Percentiles rank a stretch among this genome's conserved stretches.
Conservation (phyloP, 2,113 vertebrate species). For the Motacilla tschutschensis region DNA sequence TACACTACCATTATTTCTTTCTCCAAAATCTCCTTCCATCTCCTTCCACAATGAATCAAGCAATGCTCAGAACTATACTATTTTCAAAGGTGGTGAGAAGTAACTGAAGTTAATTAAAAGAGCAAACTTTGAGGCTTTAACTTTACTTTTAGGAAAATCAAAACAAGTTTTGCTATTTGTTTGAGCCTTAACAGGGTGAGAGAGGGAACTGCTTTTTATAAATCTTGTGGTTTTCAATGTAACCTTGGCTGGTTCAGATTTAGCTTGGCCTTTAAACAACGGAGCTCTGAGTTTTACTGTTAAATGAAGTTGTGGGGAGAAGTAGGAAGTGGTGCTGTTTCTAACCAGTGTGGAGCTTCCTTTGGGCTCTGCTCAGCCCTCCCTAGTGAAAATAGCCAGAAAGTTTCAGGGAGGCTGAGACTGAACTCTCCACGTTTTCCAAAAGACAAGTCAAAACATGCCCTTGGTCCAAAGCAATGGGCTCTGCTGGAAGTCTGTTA, state of each 20-base stretch:
- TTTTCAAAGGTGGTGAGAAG: not conserved
- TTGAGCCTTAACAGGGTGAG: not conserved
- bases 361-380: not conserved
- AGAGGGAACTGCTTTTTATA: not conserved
- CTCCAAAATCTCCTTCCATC: not conserved
- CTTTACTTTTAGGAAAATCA: not conserved
- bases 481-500: not conserved
- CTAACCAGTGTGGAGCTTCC: not conserved
- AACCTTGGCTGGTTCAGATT: not conserved
- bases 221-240: not conserved
- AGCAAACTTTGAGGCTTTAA: not conserved
- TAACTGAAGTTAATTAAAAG: not conserved
- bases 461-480: not conserved
- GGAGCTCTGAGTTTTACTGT: not conserved
- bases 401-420: not conserved
- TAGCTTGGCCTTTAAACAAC: not conserved
- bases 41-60: not conserved
- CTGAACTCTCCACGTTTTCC: not conserved
- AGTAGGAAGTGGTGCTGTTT: not conserved
- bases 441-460: not conserved
- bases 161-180: not conserved
- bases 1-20: not conserved
- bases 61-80: not conserved
- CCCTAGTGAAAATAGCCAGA: not conserved
- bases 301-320: not conserved